Evolutionary conservation across 2,888 invertebrate species (phyloP), one percentile per base, ranked within the genome.

Genomic region (Trachelus tabidus): DNA sequence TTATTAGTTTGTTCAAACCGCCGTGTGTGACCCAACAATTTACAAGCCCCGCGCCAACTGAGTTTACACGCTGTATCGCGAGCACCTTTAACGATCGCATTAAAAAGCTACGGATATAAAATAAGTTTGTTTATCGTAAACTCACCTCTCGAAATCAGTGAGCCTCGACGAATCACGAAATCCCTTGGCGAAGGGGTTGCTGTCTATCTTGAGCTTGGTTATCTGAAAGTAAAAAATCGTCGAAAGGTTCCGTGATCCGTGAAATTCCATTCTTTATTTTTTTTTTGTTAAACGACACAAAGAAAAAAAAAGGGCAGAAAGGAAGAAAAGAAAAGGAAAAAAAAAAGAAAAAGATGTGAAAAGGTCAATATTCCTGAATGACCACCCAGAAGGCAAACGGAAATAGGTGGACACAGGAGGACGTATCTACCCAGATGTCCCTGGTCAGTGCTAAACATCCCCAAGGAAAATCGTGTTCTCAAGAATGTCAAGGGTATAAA

Each of bases 151-250:
- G 88, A 95, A 95, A 88, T 96, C 96, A 74, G 95, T 95, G 80
- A 96, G 93, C 79, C 96, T 93, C n/a, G 96, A 96, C 23, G 96
- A 96, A 91, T 96, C 96, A 82, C 96, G 92, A 92, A 96, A 96
- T 33, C 96, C 96, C 91, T 97, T 97, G 75, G 96, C 96, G 91
- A 96, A 96, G 79, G 96, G 96, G 90, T 96, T 96, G 89, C 96
- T 95, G 92, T 96, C 96, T 87, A 96, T 96, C 92, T 96, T 96
- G 89, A 96, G 92, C 90, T 96, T 96, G 75, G 96, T 96, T 86
- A 96, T 96, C 95, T 98, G 90, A 76, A 91, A 91, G 76, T 11
- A 79, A 35, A 33, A 79, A 34, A 9, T 30, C 30, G 35, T 30
- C 33, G 37, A 77, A n/a, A 31, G 34, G 34, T n/a, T n/a, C 34